Evolutionary conservation across 2,113 vertebrate species (phyloP).

Genomic region (Nothoprocta perdicaria): DNA sequence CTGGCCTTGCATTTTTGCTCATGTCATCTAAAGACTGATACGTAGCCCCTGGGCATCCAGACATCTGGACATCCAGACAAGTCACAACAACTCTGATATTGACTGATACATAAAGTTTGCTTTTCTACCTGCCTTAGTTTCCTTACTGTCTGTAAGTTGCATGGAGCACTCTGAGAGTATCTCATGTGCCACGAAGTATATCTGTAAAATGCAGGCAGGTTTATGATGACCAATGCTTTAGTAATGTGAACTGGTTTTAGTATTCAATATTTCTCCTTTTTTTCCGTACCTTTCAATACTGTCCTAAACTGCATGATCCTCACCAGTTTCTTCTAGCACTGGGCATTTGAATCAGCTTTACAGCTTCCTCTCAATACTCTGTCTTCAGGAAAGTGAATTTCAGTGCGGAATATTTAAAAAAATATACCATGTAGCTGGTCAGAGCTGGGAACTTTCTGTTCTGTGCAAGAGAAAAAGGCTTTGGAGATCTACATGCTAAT

Average conservation of each 20-base stretch:
- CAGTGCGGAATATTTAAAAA: neutral
- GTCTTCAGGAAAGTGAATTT: slow-evolving; percentile 38
- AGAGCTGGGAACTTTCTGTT: neutral
- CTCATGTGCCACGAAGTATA: neutral
- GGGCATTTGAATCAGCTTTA: slow-evolving; percentile 11
- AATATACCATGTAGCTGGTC: neutral
- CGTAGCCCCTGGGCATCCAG: neutral
- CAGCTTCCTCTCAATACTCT: neutral
- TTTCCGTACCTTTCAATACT: neutral
- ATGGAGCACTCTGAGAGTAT: neutral
- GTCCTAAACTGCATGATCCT: neutral
- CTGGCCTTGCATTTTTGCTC: neutral
- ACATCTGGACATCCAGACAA: neutral
- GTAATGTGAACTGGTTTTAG: slow-evolving; percentile 8
- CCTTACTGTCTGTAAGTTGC: neutral
- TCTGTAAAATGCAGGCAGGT: neutral
- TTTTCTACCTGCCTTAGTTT: slow-evolving; percentile 28
- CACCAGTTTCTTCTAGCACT: neutral
- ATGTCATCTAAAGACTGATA: neutral
- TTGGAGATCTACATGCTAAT: neutral
- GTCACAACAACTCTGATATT: no score
- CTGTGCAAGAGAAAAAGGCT: neutral
- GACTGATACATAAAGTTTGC: neutral
- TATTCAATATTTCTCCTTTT: slow-evolving; percentile 17
- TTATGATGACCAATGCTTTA: slow-evolving; percentile 18